Base-by-base conservation (phyloP, 1,140 invertebrate species). In the Pteromalus puparum region DNA sequence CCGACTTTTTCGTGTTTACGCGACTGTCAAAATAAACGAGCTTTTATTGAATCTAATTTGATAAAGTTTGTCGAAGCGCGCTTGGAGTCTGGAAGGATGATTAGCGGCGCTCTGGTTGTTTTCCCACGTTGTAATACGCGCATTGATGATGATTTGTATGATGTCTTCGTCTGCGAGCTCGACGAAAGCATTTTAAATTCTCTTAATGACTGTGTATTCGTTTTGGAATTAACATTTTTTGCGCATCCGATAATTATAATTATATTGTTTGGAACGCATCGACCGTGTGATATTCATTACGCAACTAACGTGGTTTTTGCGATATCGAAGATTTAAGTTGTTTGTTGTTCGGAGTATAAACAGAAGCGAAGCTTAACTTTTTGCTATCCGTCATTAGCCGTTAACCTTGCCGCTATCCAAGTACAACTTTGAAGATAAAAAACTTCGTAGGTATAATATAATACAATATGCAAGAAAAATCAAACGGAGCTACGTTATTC, bases 41-140 rank as follows among this genome's bases (percentile, higher is more conserved):
- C 30, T 65, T 34, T 83, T 46, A 68, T 76, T 83, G 61, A 76
- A 83, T 76, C 46, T 75, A 83, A 83, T 77, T 77, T 26, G 38
- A 18, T 53, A 12, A 53, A 65, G 74, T 83, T 68, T 70, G 72
- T 83, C 26, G 9, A 72, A 21, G 24, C 68, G 21, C n/a, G 9
- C 28, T 48, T 0, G 7, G 2, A 38, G 10, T 30, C 30, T 78
- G n/a, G 72, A 70, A 77, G 30, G 18, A 78, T 73, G 82, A 83
- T 26, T 83, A 78, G 77, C 46, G 65, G 46, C 9, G 42, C 26
- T 83, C 34, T 68, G 38, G 24, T 78, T 78, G 53, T 72, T 83
- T 78, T 83, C 30, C 30, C 30, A 5, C 30, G 30, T 34, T 34
- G 30, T 34, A 34, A 34, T 34, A 5, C 30, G 1, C 34, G 30